Evolutionary conservation across 1,140 invertebrate genomes (phyloP), one percentile per base, ranked within the genome.

Genomic region (Cepaea nemoralis): DNA sequence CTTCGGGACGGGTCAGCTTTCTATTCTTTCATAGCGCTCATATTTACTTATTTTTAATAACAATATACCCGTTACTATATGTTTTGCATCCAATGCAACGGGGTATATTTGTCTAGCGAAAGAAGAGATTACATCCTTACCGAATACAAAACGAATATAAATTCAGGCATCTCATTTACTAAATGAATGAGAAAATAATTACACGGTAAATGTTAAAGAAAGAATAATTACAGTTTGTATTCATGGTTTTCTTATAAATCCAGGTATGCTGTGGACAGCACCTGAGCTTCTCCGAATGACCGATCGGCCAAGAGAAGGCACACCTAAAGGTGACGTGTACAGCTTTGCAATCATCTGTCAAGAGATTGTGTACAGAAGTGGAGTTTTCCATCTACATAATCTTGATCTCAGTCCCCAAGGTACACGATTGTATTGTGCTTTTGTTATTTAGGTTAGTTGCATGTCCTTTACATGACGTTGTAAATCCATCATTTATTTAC

Each of bases 311-410:
- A 63, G 73, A 35, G 76, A 83, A 59, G 96, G 96, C n/a, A 95
- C 95, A 22, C 96, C 95, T 66, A 96, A 97, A 91, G 97, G 95
- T 5, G 98, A 99, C 91, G 95, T 98, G n/a, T 99, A 98, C 90
- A 95, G 97, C 42, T 99, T 99, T 93, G 96, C 95, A 55, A 97
- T 99, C 82, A 98, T 99, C 87, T 92, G 99, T 22, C 98, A 98
- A 90, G 98, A 99, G 86, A 92, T 93, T 79, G 87, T 93, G 19
- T 93, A 92, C 82, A 85, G 91, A 76, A 95, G 96, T 90, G 98
- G 97, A 35, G 95, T 95, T 8, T 98, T 98, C 90, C 96, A 96
- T 92, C 88, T 97, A 59, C 96, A 96, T 83, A 93, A 94, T 81
- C 93, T 94, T 93, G 95, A 90, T 77, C 48, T 88, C 10, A 81